Evolutionary conservation across 2,888 invertebrate genomes (phyloP), one percentile per base, ranked within the genome.

Genomic region (Sarcophaga caerulescens): DNA sequence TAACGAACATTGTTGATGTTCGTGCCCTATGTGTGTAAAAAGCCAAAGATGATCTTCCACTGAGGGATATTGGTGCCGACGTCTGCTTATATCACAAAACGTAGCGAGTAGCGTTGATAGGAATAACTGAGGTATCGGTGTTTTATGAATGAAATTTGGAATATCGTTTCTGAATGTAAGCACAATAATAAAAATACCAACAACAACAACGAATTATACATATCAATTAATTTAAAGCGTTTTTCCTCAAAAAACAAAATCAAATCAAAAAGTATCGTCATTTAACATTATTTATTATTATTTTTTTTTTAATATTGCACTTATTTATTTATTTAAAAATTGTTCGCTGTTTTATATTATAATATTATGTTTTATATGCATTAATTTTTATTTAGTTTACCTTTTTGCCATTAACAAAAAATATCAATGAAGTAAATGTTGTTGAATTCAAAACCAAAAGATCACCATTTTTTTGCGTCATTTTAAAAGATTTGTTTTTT

Each of bases 321-420:
- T 47, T 47, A 47, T 47, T 14, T 47, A 14, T 47, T 14, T 47
- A 14, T 14, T 47, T 12, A 35, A 35, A 35, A 35, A 35, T 17
- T 52, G 17, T 14, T 14, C 52, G 3, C 4, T 14, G 12, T 52
- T 52, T 52, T 47, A 47, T 47, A 10, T 35, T 17, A 12, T 47
- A 47, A 14, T 47, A 47, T 1, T 47, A 47, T 47, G 11, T 47
- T 52, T 21, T 60, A n/a, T 60, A 60, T 21, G 21, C 21, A 11
- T 60, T 11, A 17, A 60, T 19, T 21, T 19, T 10, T 21, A 65
- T 19, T 23, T 77, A 52, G 52, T 25, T 89, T 90, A 92, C 92
- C 92, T 92, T 92, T 87, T 92, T 92, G 8, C 92, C 92, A 88
- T 92, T 92, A 21, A 92, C 92, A 87, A 90, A 92, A 89, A 92